Percentiles rank a stretch among this genome's conserved stretches.
Evolutionary conservation across 2,888 invertebrate species (phyloP).

Genomic region (Lithophane semibrunnea): DNA sequence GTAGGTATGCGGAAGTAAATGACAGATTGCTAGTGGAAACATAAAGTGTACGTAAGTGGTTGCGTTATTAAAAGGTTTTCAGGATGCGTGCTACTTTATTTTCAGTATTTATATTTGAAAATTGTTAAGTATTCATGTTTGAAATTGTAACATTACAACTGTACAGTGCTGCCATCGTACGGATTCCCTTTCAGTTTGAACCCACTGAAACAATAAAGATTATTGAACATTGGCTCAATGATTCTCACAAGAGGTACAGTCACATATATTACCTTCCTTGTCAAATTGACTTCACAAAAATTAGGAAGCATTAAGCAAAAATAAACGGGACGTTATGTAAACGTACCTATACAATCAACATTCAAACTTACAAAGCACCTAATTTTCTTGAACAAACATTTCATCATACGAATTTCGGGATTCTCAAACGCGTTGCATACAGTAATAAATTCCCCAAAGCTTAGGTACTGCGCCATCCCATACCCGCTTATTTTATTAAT

Average conservation of each 20-base stretch:
- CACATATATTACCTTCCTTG: neutral
- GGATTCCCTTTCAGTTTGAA: neutral
- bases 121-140: no score
- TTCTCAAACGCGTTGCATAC: constrained; percentile 20
- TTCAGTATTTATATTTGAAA: neutral
- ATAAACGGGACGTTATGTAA: neutral
- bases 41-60: neutral
- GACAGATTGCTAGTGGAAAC: constrained; percentile 27
- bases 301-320: neutral
- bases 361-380: neutral
- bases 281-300: neutral
- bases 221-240: neutral
- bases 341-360: neutral
- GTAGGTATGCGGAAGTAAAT: constrained; percentile 29
- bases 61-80: neutral
- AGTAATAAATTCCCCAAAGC: constrained; percentile 37
- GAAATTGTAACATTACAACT: neutral
- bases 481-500: constrained; percentile 57
- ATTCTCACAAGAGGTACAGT: neutral
- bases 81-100: neutral
- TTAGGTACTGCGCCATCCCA: constrained; percentile 24
- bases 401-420: constrained; percentile 9
- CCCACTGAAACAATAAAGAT: neutral
- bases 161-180: neutral
- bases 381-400: constrained; percentile 16